Evolutionary conservation across 1,140 invertebrate genomes (phyloP), one percentile per base, ranked within the genome.

Genomic region (Harpegnathos saltator): DNA sequence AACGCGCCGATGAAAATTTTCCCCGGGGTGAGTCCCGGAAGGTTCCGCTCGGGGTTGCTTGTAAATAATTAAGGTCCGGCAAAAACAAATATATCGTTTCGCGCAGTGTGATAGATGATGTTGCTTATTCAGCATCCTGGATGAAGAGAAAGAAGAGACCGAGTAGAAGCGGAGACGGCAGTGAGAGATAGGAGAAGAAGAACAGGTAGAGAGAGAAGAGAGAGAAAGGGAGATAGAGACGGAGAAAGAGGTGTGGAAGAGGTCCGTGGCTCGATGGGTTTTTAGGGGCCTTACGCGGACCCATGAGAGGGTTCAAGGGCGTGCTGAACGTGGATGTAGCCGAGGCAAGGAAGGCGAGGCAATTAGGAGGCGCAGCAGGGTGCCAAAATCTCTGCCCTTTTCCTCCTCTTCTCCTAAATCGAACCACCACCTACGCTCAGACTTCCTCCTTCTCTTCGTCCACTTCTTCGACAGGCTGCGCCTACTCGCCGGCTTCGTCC

Each of bases 31-130:
- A 58, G 44, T 82, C 66, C 71, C 69, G 50, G 44, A 80, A 65
- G 74, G 50, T 82, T 89, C 63, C 62, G 54, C 81, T 71, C 52
- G 78, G 80, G 72, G 85, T 72, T 85, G 82, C 50, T 82, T 91
- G 89, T 93, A 93, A 93, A 93, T 94, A 93, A 94, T 94, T 94
- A 93, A 92, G 90, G 85, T 85, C 89, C 89, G 86, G 88, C 88
- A 91, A 93, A 93, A 93, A 94, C 93, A 93, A 94, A 93, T 94
- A 94, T 93, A 94, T 94, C 91, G 91, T 93, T 93, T 93, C 91
- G 92, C 92, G 87, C 91, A 92, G 92, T 92, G 90, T 94, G 93
- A 94, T 94, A 94, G 93, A 94, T 94, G 93, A 93, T 93, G 92
- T 88, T 93, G 92, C 92, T 93, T 92, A 88, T 92, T 90, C 86